Percentiles rank a stretch among this genome's conserved stretches.
These are phyloP conservation scores for Pelochelys cantorii DNA, from an alignment of 2,797 vertebrate species.

Conservation along the genomic window DNA sequence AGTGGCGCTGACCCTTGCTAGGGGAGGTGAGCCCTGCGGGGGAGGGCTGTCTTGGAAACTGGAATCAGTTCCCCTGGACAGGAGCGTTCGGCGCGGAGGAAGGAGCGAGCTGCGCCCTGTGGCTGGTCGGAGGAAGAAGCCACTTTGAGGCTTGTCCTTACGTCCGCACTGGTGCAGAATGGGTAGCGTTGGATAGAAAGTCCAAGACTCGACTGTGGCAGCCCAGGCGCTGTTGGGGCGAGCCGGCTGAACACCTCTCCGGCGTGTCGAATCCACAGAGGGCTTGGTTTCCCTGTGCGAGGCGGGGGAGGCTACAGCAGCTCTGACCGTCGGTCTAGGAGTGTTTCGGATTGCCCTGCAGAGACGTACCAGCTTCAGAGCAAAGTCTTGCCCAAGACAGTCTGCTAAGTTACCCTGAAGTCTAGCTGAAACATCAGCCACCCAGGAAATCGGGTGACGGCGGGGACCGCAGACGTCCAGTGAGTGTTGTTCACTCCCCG, in stretches of 20 bases:
- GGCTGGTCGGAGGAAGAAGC: rapidly evolving
- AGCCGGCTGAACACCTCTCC: no score
- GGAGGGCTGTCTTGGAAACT: rapidly evolving
- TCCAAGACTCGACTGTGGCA: background rate
- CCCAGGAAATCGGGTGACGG: background rate
- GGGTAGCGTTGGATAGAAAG: background rate
- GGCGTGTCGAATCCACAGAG: background rate
- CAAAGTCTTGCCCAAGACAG: background rate
- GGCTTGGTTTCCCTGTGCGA: background rate
- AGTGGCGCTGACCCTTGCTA: background rate
- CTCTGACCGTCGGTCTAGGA: background rate
- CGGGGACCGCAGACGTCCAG: background rate
- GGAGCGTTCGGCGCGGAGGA: rapidly evolving
- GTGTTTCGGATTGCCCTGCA: background rate
- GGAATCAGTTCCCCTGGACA: rapidly evolving
- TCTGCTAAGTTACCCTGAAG: background rate
- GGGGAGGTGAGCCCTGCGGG: background rate
- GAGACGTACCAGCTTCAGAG: background rate
- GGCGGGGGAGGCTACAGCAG: no score
- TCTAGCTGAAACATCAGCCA: background rate
- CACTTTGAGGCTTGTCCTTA: rapidly evolving
- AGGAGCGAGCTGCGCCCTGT: no score
- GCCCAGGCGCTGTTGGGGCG: no score
- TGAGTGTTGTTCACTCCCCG: no score
- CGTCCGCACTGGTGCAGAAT: background rate